Base-by-base conservation (phyloP, 2,888 invertebrate species). In the Eledone cirrhosa region DNA sequence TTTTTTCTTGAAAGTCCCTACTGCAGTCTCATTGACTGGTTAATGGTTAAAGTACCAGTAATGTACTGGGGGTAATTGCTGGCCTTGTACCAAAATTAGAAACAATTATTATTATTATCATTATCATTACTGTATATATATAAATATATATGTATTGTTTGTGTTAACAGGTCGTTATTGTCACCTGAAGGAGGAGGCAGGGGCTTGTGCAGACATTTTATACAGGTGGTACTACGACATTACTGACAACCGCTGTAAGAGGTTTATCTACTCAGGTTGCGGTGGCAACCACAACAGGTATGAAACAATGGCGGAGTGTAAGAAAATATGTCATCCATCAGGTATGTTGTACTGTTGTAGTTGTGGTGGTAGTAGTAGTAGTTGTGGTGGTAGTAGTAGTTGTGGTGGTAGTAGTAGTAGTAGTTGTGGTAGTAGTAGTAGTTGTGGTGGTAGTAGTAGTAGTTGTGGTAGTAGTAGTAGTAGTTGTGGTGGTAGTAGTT, bases 181-280 rank as follows among this genome's bases (percentile, higher is more conserved):
- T 13, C 65, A 72, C 84, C 92, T 94, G 83, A 92, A 92, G 1
- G 90, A 92, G 78, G 94, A 95, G 83, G 90, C 93, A 48, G 97
- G 97, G 27, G 93, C 94, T 5, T 97, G 97, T 88, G 91, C 92
- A 29, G 93, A 93, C 0, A 87, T 92, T 78, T 92, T 94, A 83
- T 91, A 91, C 4, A 94, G 95, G 89, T 94, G 93, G 91, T 96
- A 93, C 91, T 97, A 93, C 91, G 94, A 96, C 87, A 88, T 74
- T 14, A 93, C 93, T 0, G 92, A 94, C 48, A 94, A 94, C 85
- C 93, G 94, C 48, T 89, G 90, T 82, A 93, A 96, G 95, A 94
- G 91, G 93, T 94, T 92, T 95, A 95, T 92, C 92, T 94, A 91
- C 78, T 95, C 96, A 76, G 98, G 98, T 69, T 98, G 98, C 88